Evolutionary conservation across 1,140 invertebrate genomes (phyloP).

Genomic region (Musca domestica): DNA sequence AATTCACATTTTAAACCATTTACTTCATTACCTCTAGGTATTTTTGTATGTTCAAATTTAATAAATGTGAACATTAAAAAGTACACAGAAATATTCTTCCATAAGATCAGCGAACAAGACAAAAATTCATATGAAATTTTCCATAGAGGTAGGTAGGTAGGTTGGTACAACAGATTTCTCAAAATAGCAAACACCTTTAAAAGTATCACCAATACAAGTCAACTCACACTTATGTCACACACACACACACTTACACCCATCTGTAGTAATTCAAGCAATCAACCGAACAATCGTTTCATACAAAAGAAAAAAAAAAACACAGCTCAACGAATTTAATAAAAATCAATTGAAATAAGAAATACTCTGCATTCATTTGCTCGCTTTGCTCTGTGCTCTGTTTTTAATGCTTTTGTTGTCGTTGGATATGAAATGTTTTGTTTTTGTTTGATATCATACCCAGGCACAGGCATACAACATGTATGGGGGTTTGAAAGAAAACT

Average conservation of each 20-base stretch:
- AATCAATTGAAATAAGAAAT: conserved; percentile 11
- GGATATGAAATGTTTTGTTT: no score
- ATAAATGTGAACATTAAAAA: neutral
- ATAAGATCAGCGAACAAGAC: neutral
- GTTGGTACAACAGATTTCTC: neutral
- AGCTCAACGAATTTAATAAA: conserved; percentile 9
- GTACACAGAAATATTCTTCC: neutral
- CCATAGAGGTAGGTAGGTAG: no score
- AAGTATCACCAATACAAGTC: neutral
- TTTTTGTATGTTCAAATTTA: no score
- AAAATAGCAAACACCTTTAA: neutral
- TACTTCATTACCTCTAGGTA: no score
- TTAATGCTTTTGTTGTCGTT: no score
- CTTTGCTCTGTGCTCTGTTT: no score
- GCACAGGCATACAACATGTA: no score
- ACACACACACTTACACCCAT: neutral
- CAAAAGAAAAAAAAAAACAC: conserved; percentile 9
- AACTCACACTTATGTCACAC: neutral
- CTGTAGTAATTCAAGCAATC: neutral
- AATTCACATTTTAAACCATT: no score
- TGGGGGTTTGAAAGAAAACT: no score
- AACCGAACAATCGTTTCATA: neutral
- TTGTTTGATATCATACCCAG: no score
- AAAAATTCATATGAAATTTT: conserved; percentile 2
- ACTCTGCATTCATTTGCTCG: neutral